Percentiles rank a stretch among this genome's conserved stretches.
These are phyloP conservation scores for Drosophila busckii DNA, from an alignment of 1,140 invertebrate genomes.

Conservation along the genomic window DNA sequence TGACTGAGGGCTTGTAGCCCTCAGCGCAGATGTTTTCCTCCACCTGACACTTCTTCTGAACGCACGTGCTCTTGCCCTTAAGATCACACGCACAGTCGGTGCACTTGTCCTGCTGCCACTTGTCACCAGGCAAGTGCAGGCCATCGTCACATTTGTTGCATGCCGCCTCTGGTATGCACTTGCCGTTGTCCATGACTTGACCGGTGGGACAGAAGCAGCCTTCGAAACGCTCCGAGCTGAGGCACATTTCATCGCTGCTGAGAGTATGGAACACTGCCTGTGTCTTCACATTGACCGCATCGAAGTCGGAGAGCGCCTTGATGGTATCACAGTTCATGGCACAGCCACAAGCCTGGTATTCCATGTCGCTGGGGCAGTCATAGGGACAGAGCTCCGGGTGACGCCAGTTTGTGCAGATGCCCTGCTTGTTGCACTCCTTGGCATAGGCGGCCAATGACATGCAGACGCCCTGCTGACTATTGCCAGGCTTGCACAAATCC, in stretches of 20 bases:
- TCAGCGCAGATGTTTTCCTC: constrained; percentile 82
- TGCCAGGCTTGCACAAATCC: constrained; percentile 82
- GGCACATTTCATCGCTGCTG: constrained; percentile 80
- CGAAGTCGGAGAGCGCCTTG: constrained; percentile 69
- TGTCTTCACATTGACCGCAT: constrained; percentile 78
- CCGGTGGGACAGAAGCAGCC: constrained; percentile 91
- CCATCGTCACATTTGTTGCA: constrained; percentile 72
- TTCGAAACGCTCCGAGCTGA: constrained; percentile 81
- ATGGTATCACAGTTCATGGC: constrained; percentile 84
- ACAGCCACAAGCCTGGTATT: constrained; percentile 86
- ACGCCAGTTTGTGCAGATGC: constrained; percentile 87
- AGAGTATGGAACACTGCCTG: constrained; percentile 74
- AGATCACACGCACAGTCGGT: constrained; percentile 86
- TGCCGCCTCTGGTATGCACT: constrained; percentile 73
- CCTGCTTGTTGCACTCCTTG: constrained; percentile 83
- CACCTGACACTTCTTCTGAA: constrained; percentile 81
- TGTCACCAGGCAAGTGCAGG: constrained; percentile 80
- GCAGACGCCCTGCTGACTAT: constrained; percentile 82
- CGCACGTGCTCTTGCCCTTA: constrained; percentile 80
- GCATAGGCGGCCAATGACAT: constrained; percentile 85
- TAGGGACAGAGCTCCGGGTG: constrained; percentile 82
- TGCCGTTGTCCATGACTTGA: constrained; percentile 80
- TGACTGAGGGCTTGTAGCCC: constrained; percentile 80
- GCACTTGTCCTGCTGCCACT: constrained; percentile 84
- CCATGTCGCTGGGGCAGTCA: constrained; percentile 81